Base-by-base conservation (phyloP, 1,140 invertebrate genomes). In the Adelges cooleyi region DNA sequence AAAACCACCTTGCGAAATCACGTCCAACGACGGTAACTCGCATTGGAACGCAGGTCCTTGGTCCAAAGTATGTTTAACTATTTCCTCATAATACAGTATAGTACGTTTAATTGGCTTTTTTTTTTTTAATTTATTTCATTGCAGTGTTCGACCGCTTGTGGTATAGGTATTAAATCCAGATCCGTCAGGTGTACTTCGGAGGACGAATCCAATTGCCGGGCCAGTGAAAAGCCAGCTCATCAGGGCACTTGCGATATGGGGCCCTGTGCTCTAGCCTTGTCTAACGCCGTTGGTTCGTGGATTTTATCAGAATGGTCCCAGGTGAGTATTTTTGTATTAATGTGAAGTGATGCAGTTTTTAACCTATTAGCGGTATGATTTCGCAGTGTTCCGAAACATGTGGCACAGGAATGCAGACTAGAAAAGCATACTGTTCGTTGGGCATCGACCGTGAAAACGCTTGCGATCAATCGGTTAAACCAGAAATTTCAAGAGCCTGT, bases 361-460 rank as follows among this genome's bases (percentile, higher is more conserved):
- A 38, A 8, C 36, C 6, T 38, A 38, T 38, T 38, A 38, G 6
- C 36, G 11, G 11, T 72, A 73, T 22, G 79, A 76, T 53, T 70
- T 74, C 71, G n/a, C 65, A 80, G 79, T 80, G 79, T 68, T 77
- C 79, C 4, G 78, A 77, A 18, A 78, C 76, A 70, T 86, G 84
- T 69, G 83, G 84, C 0, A 78, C 79, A 27, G 84, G 84, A 1
- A 73, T 81, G 1, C 83, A 85, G 71, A 81, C 80, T 17, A 75
- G 84, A 10, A 79, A 80, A 18, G 82, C 85, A 3, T 75, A 80
- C 15, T 86, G 84, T 68, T 78, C 80, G 2, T 78, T 79, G 4
- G 75, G 76, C 0, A 66, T 74, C 5, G 77, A 76, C 4, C 62
- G 65, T 15, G 71, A 73, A 17, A 68, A 44, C 18, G 68, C 65